Conservation (phyloP, 35 echinoderm and acorn worm species). For the Apostichopus californicus region DNA sequence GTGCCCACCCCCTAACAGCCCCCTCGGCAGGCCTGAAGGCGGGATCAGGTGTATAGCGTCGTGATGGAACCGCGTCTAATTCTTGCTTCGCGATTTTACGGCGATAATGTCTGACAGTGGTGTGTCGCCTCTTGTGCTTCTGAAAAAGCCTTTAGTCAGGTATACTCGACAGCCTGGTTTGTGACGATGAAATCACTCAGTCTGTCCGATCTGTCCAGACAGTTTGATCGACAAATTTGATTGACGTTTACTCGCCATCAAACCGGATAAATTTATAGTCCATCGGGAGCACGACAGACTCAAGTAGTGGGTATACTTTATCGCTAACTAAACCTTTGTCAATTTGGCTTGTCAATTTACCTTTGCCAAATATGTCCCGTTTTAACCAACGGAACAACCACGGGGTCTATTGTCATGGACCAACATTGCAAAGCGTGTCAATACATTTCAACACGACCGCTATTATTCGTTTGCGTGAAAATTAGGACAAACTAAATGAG, state of each 20-base stretch:
- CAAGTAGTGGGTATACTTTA: background rate
- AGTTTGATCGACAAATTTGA: conserved; percentile 32
- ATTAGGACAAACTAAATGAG: background rate
- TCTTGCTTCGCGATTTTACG: too few species aligned
- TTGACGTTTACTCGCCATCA: conserved; percentile 3
- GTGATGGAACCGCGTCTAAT: too few species aligned
- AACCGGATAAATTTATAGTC: background rate
- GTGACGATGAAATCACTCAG: too few species aligned
- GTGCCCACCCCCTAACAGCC: too few species aligned
- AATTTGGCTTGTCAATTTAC: conserved; percentile 23
- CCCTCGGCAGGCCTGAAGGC: too few species aligned
- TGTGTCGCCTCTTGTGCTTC: too few species aligned
- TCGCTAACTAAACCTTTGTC: conserved; percentile 36
- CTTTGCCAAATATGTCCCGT: conserved; percentile 39
- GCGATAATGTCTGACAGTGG: too few species aligned
- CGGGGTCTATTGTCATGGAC: background rate
- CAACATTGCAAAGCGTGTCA: background rate
- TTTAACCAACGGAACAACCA: conserved; percentile 15
- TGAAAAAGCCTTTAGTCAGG: too few species aligned
- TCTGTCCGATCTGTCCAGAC: too few species aligned
- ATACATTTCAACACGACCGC: background rate
- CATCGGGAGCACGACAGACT: conserved; percentile 9
- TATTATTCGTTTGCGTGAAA: conserved; percentile 9
- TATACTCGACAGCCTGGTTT: too few species aligned
- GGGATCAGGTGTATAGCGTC: too few species aligned